These are phyloP conservation scores for Synergus japonicus DNA, from an alignment of 2,888 invertebrate genomes.

Conservation along the genomic window DNA sequence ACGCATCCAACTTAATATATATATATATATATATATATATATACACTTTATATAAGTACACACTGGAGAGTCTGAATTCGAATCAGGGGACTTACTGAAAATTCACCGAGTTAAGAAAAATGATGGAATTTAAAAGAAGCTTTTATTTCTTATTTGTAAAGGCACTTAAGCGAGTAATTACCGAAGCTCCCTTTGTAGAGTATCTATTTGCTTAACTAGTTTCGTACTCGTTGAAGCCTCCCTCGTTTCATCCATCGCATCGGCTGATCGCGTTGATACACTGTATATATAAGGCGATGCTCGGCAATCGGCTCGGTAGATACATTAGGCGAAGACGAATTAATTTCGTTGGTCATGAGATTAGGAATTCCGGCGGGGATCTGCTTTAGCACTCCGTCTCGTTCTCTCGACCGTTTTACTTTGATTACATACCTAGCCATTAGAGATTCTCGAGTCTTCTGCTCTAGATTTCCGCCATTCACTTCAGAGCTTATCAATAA, in stretches of 20 bases:
- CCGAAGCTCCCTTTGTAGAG: constrained; percentile 42
- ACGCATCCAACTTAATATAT: constrained; percentile 61
- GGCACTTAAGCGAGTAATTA: constrained; percentile 45
- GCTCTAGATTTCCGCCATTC: neutral
- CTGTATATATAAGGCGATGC: constrained; percentile 39
- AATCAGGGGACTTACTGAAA: constrained; percentile 56
- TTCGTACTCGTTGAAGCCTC: constrained; percentile 62
- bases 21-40: constrained; percentile 52
- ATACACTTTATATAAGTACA: constrained; percentile 64
- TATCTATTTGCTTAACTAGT: constrained; percentile 75
- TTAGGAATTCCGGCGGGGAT: constrained; percentile 57
- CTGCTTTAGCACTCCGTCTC: constrained; percentile 37
- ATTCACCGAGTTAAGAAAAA: neutral
- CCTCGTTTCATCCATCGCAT: constrained; percentile 52
- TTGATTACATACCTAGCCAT: constrained; percentile 58
- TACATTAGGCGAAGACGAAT: constrained; percentile 70
- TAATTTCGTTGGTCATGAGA: constrained; percentile 66
- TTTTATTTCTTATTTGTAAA: constrained; percentile 48
- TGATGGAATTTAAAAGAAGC: neutral
- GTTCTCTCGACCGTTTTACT: constrained; percentile 51
- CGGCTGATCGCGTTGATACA: constrained; percentile 36
- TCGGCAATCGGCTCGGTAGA: constrained; percentile 60
- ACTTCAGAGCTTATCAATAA: neutral
- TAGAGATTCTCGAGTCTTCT: constrained; percentile 38
- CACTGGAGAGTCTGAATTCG: constrained; percentile 63